These are phyloP conservation scores for Cheilosia vernalis DNA, from an alignment of 2,888 invertebrate genomes.

Conservation along the genomic window DNA sequence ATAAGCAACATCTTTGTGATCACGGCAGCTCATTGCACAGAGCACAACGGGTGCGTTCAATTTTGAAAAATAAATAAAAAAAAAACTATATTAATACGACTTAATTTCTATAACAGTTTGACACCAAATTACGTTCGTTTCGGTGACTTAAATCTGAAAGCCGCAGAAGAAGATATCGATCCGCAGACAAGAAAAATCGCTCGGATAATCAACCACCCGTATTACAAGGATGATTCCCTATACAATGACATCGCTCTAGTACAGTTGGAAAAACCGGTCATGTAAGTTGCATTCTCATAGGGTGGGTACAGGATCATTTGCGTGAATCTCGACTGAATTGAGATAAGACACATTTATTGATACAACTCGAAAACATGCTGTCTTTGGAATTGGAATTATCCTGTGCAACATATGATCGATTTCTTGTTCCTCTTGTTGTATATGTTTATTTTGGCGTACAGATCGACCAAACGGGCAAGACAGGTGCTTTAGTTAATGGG, in stretches of 20 bases:
- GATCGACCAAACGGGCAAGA: no score
- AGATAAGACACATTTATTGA: no score
- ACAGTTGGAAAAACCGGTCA: conserved; percentile 76
- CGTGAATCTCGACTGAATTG: no score
- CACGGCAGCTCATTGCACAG: conserved; percentile 82
- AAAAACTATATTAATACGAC: background rate
- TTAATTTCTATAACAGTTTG: conserved; percentile 66
- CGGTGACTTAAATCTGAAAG: conserved; percentile 79
- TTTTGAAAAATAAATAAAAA: background rate
- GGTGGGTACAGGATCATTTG: no score
- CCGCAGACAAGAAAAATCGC: conserved; percentile 78
- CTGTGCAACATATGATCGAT: no score
- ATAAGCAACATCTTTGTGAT: conserved; percentile 81
- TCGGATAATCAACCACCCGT: conserved; percentile 78
- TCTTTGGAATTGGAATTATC: no score
- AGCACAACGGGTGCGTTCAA: conserved; percentile 77
- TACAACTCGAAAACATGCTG: no score
- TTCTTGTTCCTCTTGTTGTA: no score
- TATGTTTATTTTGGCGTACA: no score
- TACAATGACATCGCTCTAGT: conserved; percentile 81
- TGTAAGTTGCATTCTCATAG: conserved; percentile 76
- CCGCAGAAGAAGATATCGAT: conserved; percentile 77
- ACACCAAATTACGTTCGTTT: conserved; percentile 79
- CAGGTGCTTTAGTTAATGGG: no score
- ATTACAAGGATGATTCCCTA: conserved; percentile 77